Base-by-base conservation (phyloP, 2,888 invertebrate genomes). In the Orthosia gothica region DNA sequence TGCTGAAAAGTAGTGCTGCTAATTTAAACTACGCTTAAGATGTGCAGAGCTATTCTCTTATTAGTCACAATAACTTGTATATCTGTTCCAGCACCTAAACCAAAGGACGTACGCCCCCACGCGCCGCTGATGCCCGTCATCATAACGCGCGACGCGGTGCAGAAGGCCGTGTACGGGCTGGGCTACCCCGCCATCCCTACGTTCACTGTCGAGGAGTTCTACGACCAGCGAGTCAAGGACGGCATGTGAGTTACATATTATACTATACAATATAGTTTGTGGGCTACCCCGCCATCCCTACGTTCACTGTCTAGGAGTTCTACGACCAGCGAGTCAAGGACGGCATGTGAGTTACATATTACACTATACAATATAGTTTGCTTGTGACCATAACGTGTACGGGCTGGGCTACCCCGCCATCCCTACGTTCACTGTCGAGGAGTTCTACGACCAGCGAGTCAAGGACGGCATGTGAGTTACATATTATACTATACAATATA, bases 141-240 rank as follows among this genome's bases (percentile, higher is more conserved):
- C 58, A 98, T 99, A 70, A 98, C 99, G 0, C 98, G 98, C 85
- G 98, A 99, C 95, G 98, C 97, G 47, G 88, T 98, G 9, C 99
- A 99, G 95, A 99, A 99, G 94, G 97, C 98, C 63, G 98, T 99
- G 16, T 99, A 97, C 95, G 99, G 99, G 0, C 97, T 98, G 54
- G 99, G 99, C 0, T 99, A 99, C 97, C 99, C 99, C 1, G 98
- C 99, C 86, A 93, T 99, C 70, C 99, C 99, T 3, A 97, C 98
- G 2, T 97, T 99, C 97, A 99, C 99, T 0, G 98, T 99, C 0
- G 98, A 99, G 90, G 99, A 99, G 95, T 99, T 99, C 96, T 99
- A 99, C 92, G 98, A 99, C 74, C 97, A 99, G 91, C 97, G 99
- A 79, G 98, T 98, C 0, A 95, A 96, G 71, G 98, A 98, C 58